phyloP scores from a whole-genome alignment of 2,113 vertebrate genomes.

The Myrmophylax atrothorax region DNA sequence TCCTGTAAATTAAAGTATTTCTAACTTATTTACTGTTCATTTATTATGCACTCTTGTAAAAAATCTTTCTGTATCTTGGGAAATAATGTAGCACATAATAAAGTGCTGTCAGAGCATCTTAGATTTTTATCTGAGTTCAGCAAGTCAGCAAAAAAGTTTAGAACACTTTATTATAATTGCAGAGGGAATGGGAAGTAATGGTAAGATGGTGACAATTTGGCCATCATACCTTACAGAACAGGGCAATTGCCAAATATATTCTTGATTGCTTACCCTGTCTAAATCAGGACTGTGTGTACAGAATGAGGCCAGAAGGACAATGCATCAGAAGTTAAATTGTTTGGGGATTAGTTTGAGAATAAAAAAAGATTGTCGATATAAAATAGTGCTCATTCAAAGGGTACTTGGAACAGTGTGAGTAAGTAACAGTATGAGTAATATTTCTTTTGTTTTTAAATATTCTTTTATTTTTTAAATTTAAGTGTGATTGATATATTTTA shows the following conservation, averaged over 20 bases:
- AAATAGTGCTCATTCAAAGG: not conserved
- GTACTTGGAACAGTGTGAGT: not conserved
- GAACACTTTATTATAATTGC: not conserved
- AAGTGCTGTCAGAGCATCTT: not conserved
- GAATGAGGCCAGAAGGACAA: not conserved
- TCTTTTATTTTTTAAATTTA: not conserved
- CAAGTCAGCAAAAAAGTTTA: slow-evolving; percentile 49
- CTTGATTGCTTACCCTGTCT: slow-evolving; percentile 42
- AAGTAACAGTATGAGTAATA: not conserved
- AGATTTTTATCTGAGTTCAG: slow-evolving; percentile 34
- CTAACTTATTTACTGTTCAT: slow-evolving; percentile 39
- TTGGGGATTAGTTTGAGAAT: not conserved
- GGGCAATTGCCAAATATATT: slow-evolving; percentile 43
- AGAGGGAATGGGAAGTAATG: slow-evolving; percentile 31
- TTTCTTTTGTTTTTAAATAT: not conserved
- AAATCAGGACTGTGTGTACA: slow-evolving; percentile 1
- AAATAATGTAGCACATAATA: not conserved
- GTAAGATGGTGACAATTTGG: slow-evolving; percentile 19
- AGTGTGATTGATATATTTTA: not conserved
- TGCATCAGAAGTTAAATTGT: not conserved
- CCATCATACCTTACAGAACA: not conserved
- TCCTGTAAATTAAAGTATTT: not conserved
- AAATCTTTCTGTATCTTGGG: not conserved
- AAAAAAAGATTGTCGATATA: not conserved
- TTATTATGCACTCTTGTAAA: not conserved